Percentiles rank a stretch among this genome's conserved stretches.
Conservation (phyloP, 2,888 invertebrate species). For the Biston stratarius region DNA sequence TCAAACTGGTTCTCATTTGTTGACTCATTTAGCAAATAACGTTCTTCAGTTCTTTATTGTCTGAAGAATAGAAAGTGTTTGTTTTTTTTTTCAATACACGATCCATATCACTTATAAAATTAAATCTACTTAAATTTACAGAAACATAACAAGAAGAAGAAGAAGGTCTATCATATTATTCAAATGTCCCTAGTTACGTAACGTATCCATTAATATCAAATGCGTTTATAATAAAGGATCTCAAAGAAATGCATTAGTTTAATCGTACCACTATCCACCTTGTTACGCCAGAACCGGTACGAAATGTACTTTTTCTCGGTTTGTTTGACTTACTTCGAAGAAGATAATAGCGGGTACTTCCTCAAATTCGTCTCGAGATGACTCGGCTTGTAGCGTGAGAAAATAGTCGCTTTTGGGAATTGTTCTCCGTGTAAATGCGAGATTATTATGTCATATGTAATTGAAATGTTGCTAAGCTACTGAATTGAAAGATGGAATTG, state of each 20-base stretch:
- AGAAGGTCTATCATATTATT: constrained; percentile 3
- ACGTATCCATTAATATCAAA: constrained; percentile 66
- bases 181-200: constrained; percentile 40
- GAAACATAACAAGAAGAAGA: not conserved
- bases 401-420: constrained; percentile 52
- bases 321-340: constrained; percentile 72
- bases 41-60: constrained; percentile 31
- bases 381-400: constrained; percentile 76
- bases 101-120: no score
- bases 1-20: constrained; percentile 31
- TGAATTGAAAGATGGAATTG: constrained; percentile 24
- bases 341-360: constrained; percentile 79
- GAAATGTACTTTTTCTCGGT: constrained; percentile 42
- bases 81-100: not conserved
- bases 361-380: constrained; percentile 79
- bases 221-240: constrained; percentile 75
- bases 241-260: constrained; percentile 74
- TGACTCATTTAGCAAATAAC: constrained; percentile 28
- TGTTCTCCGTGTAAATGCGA: constrained; percentile 47
- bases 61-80: not conserved
- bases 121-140: not conserved
- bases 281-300: constrained; percentile 60
- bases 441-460: constrained; percentile 45
- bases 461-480: constrained; percentile 35
- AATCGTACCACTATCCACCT: constrained; percentile 61